Evolutionary conservation across 1,140 invertebrate species (phyloP).

Genomic region (Philotrypesis tridentata): DNA sequence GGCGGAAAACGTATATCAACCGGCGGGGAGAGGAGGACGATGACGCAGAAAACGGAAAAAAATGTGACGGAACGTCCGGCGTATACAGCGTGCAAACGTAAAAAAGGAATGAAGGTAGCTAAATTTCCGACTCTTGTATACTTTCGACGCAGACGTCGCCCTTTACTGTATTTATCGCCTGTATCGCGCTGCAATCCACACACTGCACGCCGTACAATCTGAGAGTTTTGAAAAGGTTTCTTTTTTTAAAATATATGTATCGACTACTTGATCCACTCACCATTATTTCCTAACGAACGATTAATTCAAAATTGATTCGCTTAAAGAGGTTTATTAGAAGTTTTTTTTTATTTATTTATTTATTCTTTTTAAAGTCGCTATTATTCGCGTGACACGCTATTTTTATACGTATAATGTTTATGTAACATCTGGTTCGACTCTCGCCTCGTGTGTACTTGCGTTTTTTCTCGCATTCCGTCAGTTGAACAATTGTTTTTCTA

Average conservation of each 20-base stretch:
- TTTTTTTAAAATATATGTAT: conserved; percentile 52
- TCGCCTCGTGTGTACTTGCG: not conserved
- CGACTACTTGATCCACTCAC: conserved; percentile 66
- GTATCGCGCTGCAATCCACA: not conserved
- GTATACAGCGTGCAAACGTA: not conserved
- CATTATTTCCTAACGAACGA: conserved; percentile 64
- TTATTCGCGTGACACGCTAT: not conserved
- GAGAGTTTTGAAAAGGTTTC: not conserved
- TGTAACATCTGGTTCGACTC: not conserved
- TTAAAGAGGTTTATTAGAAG: conserved; percentile 44
- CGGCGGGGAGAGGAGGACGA: not conserved
- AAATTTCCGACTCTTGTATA: not conserved
- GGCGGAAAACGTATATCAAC: not conserved
- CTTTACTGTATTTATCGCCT: not conserved
- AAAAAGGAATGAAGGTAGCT: conserved; percentile 7
- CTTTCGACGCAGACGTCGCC: no score
- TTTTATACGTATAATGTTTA: not conserved
- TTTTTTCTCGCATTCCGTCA: conserved; percentile 1
- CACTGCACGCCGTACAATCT: not conserved
- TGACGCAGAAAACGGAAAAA: conserved; percentile 6
- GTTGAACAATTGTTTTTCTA: not conserved
- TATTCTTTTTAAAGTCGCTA: conserved; percentile 1
- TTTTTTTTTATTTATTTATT: no score
- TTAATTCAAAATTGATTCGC: conserved; percentile 55
- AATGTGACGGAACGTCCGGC: not conserved